A percentile compares a stretch with the other conserved stretches of the same genome.
Conservation (phyloP, 2,797 vertebrate genomes). For the Oceanodroma leucorhoa region DNA sequence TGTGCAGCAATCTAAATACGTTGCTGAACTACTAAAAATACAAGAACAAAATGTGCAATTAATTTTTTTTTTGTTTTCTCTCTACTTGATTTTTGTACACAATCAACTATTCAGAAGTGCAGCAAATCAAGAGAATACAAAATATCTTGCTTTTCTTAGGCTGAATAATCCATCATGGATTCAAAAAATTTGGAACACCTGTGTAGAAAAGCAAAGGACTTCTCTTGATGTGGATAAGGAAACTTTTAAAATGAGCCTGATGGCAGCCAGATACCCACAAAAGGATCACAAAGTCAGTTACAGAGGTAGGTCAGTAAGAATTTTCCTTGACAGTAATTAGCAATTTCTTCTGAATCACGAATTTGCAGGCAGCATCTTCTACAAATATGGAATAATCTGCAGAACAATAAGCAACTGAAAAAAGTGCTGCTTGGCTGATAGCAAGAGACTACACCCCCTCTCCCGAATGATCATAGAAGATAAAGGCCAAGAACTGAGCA, state of each 20-base stretch:
- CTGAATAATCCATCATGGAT: not conserved
- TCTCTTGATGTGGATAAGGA: not conserved
- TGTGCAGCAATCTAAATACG: not conserved
- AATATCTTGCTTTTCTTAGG: not conserved
- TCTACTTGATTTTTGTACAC: not conserved
- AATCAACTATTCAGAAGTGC: not conserved
- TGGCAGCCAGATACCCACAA: not conserved
- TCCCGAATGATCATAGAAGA: not conserved
- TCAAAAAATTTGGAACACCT: not conserved
- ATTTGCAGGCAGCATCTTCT: not conserved
- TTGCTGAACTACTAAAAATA: not conserved
- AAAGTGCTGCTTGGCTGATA: not conserved
- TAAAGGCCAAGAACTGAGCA: not conserved
- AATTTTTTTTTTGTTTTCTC: not conserved
- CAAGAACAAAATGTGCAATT: not conserved
- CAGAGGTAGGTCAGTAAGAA: not conserved
- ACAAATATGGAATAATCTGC: not conserved
- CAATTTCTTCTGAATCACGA: not conserved
- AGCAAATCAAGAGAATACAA: not conserved
- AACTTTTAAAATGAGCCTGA: not conserved
- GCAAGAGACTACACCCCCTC: not conserved
- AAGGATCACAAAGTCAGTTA: not conserved
- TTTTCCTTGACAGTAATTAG: not conserved
- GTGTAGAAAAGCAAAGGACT: not conserved
- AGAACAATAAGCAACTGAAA: not conserved